A percentile compares a stretch with the other conserved stretches of the same genome.
Conservation (phyloP, 2,888 invertebrate species). For the Oscheius sp. region DNA sequence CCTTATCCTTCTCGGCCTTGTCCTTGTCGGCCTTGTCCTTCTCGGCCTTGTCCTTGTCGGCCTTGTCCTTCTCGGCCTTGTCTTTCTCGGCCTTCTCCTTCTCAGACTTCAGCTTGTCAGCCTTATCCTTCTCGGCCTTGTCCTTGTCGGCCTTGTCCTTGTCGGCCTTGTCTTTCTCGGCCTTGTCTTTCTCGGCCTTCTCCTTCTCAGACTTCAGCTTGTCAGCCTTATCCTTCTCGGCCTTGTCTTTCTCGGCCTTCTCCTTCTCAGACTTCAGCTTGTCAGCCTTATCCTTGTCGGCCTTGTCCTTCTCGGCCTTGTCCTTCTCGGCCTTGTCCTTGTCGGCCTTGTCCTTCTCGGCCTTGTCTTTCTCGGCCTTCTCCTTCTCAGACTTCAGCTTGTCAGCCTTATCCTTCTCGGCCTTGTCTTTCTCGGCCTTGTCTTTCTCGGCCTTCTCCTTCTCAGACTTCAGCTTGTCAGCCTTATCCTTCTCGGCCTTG, state of each 20-base stretch:
- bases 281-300: conserved; percentile 11
- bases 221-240: conserved; percentile 13
- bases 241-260: conserved; percentile 14
- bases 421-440: conserved; percentile 14
- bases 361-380: conserved; percentile 9
- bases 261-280: conserved; percentile 10
- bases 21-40: conserved; percentile 19
- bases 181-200: background rate
- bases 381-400: conserved; percentile 13
- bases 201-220: conserved; percentile 9
- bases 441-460: conserved; percentile 2
- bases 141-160: conserved; percentile 16
- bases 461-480: conserved; percentile 22
- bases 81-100: conserved; percentile 21
- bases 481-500: conserved; percentile 16
- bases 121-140: conserved; percentile 4
- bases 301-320: conserved; percentile 8
- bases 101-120: conserved; percentile 2
- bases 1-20: conserved; percentile 21
- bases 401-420: conserved; percentile 6
- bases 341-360: conserved; percentile 11
- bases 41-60: conserved; percentile 7
- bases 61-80: conserved; percentile 10
- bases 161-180: conserved; percentile 17
- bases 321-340: conserved; percentile 19